These are phyloP conservation scores for Trichogramma dendrolimi DNA, from an alignment of 2,888 invertebrate genomes.

Conservation along the genomic window DNA sequence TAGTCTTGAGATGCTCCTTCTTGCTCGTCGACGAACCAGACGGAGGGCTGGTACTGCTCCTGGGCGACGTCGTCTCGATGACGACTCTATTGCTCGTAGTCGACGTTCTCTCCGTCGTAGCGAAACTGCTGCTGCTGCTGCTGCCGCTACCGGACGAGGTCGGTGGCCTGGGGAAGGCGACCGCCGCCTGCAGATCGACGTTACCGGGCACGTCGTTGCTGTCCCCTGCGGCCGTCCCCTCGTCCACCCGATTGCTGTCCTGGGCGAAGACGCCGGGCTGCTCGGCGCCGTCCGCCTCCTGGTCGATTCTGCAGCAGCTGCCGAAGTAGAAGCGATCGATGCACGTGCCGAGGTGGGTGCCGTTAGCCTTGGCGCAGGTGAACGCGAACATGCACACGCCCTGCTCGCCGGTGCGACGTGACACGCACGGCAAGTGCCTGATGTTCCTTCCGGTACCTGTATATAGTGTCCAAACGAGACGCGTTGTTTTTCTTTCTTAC, in stretches of 20 bases:
- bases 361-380: conserved; percentile 85
- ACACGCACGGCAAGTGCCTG: conserved; percentile 82
- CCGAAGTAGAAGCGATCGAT: conserved; percentile 92
- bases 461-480: conserved; percentile 41
- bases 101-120: conserved; percentile 38
- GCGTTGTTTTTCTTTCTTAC: no score
- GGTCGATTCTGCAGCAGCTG: conserved; percentile 76
- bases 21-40: conserved; percentile 16
- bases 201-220: conserved; percentile 43
- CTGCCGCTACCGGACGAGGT: conserved; percentile 37
- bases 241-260: conserved; percentile 61
- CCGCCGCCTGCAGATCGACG: conserved; percentile 32
- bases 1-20: conserved; percentile 26
- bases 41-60: conserved; percentile 18
- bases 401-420: conserved; percentile 71
- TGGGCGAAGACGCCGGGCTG: conserved; percentile 55
- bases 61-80: conserved; percentile 5
- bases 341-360: conserved; percentile 86
- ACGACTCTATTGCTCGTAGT: conserved; percentile 21
- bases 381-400: conserved; percentile 93
- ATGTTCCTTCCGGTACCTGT: conserved; percentile 83
- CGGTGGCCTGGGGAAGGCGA: conserved; percentile 24
- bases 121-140: conserved; percentile 36
- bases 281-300: conserved; percentile 57
- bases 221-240: conserved; percentile 49